phyloP scores from a whole-genome alignment of 2,113 vertebrate genomes.

The Lophius piscatorius region DNA sequence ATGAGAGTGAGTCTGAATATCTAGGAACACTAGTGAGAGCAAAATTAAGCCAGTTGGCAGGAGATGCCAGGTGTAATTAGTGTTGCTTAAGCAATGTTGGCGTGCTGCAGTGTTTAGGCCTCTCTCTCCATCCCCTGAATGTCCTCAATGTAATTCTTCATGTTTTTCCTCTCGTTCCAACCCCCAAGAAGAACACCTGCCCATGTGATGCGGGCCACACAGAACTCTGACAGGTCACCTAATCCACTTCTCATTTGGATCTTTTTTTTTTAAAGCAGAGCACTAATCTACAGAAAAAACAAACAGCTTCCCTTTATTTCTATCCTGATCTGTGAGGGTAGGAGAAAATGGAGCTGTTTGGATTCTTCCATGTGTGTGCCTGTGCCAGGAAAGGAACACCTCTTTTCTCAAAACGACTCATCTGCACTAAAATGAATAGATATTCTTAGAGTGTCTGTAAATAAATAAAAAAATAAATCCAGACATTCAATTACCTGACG shows the following conservation, averaged over 20 bases:
- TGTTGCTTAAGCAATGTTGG: conserved; percentile 26
- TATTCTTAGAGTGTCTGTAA: conserved; percentile 2
- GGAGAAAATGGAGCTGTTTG: conserved; percentile 20
- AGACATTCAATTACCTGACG: conserved; percentile 70
- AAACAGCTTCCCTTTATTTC: conserved; percentile 36
- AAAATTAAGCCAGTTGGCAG: conserved; percentile 29
- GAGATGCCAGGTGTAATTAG: conserved; percentile 21
- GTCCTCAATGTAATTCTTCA: conserved; percentile 37
- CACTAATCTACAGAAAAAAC: conserved; percentile 45
- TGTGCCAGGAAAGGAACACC: too few species aligned
- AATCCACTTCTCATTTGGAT: conserved; percentile 59
- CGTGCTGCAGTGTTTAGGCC: conserved; percentile 39
- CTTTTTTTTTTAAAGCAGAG: conserved; percentile 56
- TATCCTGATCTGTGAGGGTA: conserved; percentile 57
- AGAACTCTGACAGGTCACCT: conserved; percentile 31
- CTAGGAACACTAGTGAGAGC: conserved; percentile 24
- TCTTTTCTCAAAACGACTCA: not conserved
- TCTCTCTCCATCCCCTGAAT: not conserved
- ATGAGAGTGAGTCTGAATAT: conserved; percentile 18
- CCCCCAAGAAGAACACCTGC: conserved; percentile 45
- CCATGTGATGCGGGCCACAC: conserved; percentile 48
- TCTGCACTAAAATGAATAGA: not conserved
- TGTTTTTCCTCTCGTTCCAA: conserved; percentile 21
- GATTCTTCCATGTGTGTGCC: not conserved
- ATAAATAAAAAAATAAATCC: conserved; percentile 12